These are phyloP conservation scores for Myiozetetes cayanensis DNA, from an alignment of 2,113 vertebrate species.

Conservation along the genomic window DNA sequence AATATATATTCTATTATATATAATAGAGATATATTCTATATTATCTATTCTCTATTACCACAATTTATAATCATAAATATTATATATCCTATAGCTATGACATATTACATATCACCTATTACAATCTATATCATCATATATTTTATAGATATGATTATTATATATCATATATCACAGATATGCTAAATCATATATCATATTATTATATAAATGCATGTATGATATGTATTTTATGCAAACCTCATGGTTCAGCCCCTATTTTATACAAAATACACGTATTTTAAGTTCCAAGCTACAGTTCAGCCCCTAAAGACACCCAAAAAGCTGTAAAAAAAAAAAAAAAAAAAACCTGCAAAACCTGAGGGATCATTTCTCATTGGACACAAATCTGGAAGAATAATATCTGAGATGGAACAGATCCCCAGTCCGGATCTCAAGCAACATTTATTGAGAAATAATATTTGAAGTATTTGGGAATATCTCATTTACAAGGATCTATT, in stretches of 20 bases:
- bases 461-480: background rate
- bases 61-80: background rate
- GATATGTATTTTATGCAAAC: background rate
- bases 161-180: background rate
- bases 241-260: background rate
- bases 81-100: background rate
- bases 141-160: too few species aligned
- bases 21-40: background rate
- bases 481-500: background rate
- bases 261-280: background rate
- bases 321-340: background rate
- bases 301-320: background rate
- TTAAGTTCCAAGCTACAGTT: background rate
- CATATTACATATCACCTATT: too few species aligned
- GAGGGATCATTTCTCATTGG: background rate
- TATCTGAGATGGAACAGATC: background rate
- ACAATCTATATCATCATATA: background rate
- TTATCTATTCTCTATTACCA: background rate
- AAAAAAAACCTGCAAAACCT: background rate
- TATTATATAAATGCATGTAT: fast-evolving
- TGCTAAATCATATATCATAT: too few species aligned
- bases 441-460: background rate
- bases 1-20: background rate
- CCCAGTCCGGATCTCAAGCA: background rate
- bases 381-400: background rate